Evolutionary conservation across 2,888 invertebrate genomes (phyloP), one percentile per base, ranked within the genome.

Genomic region (Apeira syringaria): DNA sequence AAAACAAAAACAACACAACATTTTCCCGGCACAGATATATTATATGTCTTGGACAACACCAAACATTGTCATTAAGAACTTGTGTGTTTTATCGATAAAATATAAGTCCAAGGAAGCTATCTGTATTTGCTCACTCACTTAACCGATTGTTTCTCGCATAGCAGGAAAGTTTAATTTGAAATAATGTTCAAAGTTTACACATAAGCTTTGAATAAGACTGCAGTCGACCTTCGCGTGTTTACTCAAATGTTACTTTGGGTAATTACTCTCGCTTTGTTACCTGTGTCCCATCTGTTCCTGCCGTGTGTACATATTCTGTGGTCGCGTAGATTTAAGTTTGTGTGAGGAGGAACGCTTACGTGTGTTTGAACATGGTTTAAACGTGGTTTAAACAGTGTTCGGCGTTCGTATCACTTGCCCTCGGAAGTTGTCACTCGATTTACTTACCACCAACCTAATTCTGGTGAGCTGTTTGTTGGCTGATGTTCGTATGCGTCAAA

Each of bases 311-410:
- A 64, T 71, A 74, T 61, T 68, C 63, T 62, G 67, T 52, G 74
- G 71, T 67, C 59, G 58, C 50, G 54, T 61, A 68, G 72, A 73
- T 73, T 74, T 69, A 69, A 74, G 74, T 76, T 75, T 64, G 54
- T 69, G 76, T 75, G 72, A 64, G 72, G 72, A 69, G 61, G 72
- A 68, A 58, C 53, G 60, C 68, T 72, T 68, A 71, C 57, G 59
- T 68, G 71, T 73, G 69, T 68, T 68, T 65, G 52, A 62, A 70
- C 69, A 64, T 24, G 27, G 43, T 46, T 40, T 47, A 24, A 62
- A 69, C 69, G 64, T 20, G 29, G 43, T 50, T 40, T 47, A 52
- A 55, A 53, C 63, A 65, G 53, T 61, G 59, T 56, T 56, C 46
- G 53, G 56, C 56, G 57, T 49, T 32, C 42, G 63, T 70, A 64